phyloP scores from a whole-genome alignment of 2,113 vertebrate genomes.

The Macrotis lagotis region DNA sequence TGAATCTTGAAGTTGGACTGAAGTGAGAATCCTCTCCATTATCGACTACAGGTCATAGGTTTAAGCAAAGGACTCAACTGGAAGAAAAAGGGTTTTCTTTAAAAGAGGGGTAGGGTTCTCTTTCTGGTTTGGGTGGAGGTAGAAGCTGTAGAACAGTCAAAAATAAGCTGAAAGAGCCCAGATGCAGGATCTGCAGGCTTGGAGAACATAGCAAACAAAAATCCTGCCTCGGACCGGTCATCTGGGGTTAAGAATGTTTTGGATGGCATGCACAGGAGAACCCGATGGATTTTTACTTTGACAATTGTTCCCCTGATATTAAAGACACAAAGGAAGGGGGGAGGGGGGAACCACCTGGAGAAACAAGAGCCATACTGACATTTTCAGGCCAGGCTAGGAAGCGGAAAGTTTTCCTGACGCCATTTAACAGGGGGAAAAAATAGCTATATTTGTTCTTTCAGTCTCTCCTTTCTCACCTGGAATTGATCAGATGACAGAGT shows the following conservation, averaged over 20 bases:
- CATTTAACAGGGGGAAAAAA: background rate
- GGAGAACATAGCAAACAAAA: constrained; percentile 55
- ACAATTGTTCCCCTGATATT: constrained; percentile 43
- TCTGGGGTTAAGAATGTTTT: constrained; percentile 54
- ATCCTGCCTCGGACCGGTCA: constrained; percentile 45
- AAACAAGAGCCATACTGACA: background rate
- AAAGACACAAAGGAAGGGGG: background rate
- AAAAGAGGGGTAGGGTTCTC: background rate
- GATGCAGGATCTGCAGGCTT: background rate
- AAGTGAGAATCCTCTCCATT: too few relatives aligned
- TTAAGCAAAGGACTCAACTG: background rate
- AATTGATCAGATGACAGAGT: background rate
- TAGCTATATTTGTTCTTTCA: background rate
- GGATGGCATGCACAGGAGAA: constrained; percentile 4
- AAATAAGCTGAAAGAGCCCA: background rate
- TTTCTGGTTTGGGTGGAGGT: background rate
- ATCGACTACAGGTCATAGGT: background rate
- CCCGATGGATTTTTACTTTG: constrained; percentile 24
- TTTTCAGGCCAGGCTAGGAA: background rate
- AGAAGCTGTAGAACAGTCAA: background rate
- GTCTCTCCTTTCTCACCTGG: background rate
- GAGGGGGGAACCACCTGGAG: constrained; percentile 28
- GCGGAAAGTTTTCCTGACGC: background rate
- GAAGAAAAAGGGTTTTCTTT: too few relatives aligned
- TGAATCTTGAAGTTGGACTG: background rate